Evolutionary conservation across 2,797 vertebrate species (phyloP).

Genomic region (Sitta carolinensis): DNA sequence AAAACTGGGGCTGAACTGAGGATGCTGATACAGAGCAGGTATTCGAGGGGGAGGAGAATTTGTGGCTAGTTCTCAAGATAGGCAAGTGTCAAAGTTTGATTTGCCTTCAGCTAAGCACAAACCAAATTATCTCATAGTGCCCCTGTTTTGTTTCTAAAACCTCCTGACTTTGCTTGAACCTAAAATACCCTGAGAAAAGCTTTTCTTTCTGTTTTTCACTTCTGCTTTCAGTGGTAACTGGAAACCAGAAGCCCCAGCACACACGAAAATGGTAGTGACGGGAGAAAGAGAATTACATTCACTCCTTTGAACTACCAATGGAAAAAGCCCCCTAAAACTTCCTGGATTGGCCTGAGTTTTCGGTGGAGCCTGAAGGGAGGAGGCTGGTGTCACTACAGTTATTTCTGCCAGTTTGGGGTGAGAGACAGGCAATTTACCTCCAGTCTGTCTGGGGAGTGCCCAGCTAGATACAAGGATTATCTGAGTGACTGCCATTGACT

Average conservation of each 20-base stretch:
- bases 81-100: not conserved
- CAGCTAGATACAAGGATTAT: not conserved
- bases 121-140: conserved; percentile 15
- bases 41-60: not conserved
- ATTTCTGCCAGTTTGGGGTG: not conserved
- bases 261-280: not conserved
- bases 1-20: not conserved
- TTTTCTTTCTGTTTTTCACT: conserved; percentile 24
- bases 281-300: not conserved
- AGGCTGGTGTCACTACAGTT: not conserved
- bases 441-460: not conserved
- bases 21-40: not conserved
- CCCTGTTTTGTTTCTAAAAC: conserved; percentile 10
- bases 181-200: conserved; percentile 15
- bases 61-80: not conserved
- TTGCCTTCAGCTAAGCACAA: conserved; percentile 11
- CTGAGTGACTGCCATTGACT: not conserved
- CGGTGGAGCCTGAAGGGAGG: not conserved
- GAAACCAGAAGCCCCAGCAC: conserved; percentile 34
- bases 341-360: not conserved
- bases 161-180: not conserved
- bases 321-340: not conserved
- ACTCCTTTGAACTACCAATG: not conserved
- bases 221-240: conserved; percentile 46
- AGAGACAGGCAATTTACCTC: not conserved